Evolutionary conservation across 2,797 vertebrate genomes (phyloP).

Genomic region (Gadopsis marmoratus): DNA sequence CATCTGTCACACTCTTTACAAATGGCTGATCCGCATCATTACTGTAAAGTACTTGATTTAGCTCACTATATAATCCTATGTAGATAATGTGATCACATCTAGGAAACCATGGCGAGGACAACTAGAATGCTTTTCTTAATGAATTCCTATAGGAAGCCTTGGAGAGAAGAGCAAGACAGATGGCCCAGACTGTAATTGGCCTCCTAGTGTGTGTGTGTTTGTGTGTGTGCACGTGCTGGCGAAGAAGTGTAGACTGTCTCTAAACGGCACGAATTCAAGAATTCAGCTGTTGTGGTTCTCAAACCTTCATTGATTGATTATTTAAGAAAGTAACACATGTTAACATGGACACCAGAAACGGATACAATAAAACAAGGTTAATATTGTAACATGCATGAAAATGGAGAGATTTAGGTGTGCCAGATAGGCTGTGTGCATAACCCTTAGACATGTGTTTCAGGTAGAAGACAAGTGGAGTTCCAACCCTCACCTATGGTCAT

Average conservation of each 20-base stretch:
- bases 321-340: conserved; percentile 6
- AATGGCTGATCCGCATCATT: conserved; percentile 53
- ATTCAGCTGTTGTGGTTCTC: conserved; percentile 22
- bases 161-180: conserved; percentile 59
- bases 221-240: neutral
- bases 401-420: neutral
- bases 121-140: conserved; percentile 52
- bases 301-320: conserved; percentile 10
- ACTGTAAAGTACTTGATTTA: conserved; percentile 45
- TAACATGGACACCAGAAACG: conserved; percentile 8
- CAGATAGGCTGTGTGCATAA: neutral
- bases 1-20: conserved; percentile 68
- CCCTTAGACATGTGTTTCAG: neutral
- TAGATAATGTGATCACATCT: conserved; percentile 46
- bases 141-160: conserved; percentile 64
- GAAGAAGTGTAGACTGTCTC: conserved; percentile 7
- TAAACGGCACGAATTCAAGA: conserved; percentile 9
- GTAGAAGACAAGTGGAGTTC: neutral
- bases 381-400: conserved; percentile 12
- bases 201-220: conserved; percentile 18
- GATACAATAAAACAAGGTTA: neutral
- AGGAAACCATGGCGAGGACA: conserved; percentile 34
- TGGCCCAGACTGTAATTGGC: conserved; percentile 65
- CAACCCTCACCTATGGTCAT: too few species aligned
- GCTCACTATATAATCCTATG: conserved; percentile 32